Base-by-base conservation (phyloP, 2,888 invertebrate species). In the Pseudanteris insignis region DNA sequence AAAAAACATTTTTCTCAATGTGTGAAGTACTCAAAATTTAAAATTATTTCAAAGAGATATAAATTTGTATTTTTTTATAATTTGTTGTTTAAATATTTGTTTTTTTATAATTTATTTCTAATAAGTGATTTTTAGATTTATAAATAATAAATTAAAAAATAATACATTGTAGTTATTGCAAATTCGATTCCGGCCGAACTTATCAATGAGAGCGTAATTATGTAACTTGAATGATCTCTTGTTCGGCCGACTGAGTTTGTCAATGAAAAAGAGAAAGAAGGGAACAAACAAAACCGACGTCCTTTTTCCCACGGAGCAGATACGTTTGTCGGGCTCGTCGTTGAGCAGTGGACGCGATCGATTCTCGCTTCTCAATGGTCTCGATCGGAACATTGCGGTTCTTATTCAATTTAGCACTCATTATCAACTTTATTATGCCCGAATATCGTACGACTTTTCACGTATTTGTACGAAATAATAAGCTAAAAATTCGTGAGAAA, bases 321-420 rank as follows among this genome's bases (percentile, higher is more conserved):
- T 38, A 58, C 44, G 41, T 59, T 46, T 59, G 59, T 51, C 38
- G 51, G 51, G 47, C 34, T 46, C 41, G 36, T 36, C 46, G 51
- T 51, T 29, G 30, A 40, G 48, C 34, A 32, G 46, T 46, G 47
- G 59, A 47, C 36, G 51, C 51, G 59, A 59, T 51, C 50, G 40
- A 58, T 51, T 51, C 36, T 46, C 40, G 44, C 37, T 51, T 59
- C 58, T 59, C 58, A 59, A 59, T 59, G 40, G 58, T 51, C 33
- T 41, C 38, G 50, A 59, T 50, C 58, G 58, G 50, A 58, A 58
- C 50, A 58, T 28, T 58, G 58, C 58, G 58, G 58, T 58, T 58
- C 43, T 58, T 58, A 50, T 50, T 58, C 58, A 58, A 58, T 58
- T 50, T 44, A 24, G 38, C 30, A 44, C 58, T 58, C 50, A 50